phyloP scores from a whole-genome alignment of 2,888 invertebrate species.

The Chrysodeixis includens region DNA sequence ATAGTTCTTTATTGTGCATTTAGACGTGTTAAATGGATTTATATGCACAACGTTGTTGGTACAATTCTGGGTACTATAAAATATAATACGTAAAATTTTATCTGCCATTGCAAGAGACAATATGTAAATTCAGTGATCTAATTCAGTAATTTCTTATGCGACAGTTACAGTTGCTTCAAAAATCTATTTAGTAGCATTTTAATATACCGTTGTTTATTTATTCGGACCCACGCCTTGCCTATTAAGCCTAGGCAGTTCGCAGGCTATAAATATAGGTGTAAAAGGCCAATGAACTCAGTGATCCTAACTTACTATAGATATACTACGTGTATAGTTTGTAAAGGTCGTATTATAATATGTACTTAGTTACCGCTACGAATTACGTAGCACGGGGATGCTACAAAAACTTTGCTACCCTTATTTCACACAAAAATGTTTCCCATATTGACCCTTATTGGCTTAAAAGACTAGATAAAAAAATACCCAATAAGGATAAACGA shows the following conservation, averaged over 20 bases:
- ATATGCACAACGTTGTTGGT: background rate
- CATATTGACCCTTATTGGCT: too few relatives aligned
- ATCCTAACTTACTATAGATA: background rate
- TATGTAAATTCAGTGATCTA: too few relatives aligned
- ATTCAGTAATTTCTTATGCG: too few relatives aligned
- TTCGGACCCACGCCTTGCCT: background rate
- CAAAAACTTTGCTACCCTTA: background rate
- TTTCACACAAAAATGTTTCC: background rate
- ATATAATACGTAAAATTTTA: too few relatives aligned
- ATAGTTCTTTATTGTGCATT: background rate
- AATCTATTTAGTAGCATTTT: background rate
- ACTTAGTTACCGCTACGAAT: background rate
- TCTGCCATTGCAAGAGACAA: too few relatives aligned
- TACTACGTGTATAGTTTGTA: background rate
- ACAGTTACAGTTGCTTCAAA: too few relatives aligned
- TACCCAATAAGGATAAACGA: too few relatives aligned
- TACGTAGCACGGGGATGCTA: background rate
- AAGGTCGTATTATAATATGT: background rate
- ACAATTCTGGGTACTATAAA: background rate
- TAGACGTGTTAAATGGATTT: background rate
- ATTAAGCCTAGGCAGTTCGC: background rate
- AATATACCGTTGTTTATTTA: background rate
- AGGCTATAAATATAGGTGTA: background rate
- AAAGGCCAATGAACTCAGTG: background rate
- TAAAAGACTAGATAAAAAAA: too few relatives aligned